Evolutionary conservation across 2,113 vertebrate genomes (phyloP).

Genomic region (Phylloscopus trochilus): DNA sequence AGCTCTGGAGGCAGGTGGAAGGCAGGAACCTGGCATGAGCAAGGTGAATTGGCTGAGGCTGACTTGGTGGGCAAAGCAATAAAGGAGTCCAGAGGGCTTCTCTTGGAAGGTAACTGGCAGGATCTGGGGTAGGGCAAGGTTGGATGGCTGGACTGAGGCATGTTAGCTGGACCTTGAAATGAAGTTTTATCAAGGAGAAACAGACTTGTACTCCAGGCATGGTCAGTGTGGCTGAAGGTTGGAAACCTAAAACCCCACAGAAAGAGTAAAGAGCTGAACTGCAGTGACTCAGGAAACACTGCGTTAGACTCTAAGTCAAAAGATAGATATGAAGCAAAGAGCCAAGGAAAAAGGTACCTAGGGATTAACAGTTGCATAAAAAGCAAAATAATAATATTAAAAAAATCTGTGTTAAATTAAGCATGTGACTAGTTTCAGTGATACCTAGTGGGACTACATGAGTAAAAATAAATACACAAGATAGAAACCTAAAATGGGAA

Average conservation of each 20-base stretch:
- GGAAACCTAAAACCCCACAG: neutral
- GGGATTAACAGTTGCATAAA: neutral
- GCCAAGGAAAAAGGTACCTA: neutral
- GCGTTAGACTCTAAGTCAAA: neutral
- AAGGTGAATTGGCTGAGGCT: neutral
- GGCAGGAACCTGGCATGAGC: neutral
- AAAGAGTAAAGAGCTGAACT: neutral
- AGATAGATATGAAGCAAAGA: neutral
- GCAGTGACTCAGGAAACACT: neutral
- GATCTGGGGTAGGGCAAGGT: neutral
- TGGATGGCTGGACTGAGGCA: neutral
- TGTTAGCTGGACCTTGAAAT: neutral
- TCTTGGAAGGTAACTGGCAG: neutral
- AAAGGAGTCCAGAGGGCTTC: neutral
- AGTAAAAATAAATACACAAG: slow-evolving; percentile 14
- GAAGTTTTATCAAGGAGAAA: neutral
- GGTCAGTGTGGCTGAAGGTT: neutral
- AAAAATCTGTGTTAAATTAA: neutral
- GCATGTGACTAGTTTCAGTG: neutral
- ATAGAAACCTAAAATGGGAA: neutral
- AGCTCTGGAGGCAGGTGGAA: neutral
- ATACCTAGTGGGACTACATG: neutral
- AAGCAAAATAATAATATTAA: neutral
- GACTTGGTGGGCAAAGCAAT: neutral
- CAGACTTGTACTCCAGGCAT: neutral